Base-by-base conservation (phyloP, 2,797 vertebrate species). In the Dryobates pubescens region DNA sequence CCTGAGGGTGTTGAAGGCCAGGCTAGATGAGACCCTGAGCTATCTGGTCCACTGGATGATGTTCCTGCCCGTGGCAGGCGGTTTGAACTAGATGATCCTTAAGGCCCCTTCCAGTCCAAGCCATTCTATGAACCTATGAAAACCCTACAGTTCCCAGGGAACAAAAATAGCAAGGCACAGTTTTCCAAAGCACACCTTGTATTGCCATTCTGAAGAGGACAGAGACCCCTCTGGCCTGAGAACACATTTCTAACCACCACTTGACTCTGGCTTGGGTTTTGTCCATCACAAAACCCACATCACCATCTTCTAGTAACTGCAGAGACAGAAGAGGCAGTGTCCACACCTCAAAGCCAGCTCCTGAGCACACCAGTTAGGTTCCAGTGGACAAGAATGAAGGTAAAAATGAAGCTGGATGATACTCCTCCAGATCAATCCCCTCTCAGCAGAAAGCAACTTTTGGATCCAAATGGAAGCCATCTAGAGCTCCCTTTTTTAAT, bases 341-440 rank as follows among this genome's bases (percentile, higher is more conserved):
- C 79, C 65, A 53, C 18, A 26, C 53, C 68, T 43, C 71, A 49
- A 63, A 53, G 13, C 32, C 78, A 34, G 51, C 61, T 76, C 24
- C 82, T 32, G 2, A 2, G 11, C 34, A 8, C 54, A 22, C 23
- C 78, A 62, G 23, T 29, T 26, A 15, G 24, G 5, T 43, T 26
- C 64, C 26, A 15, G 18, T 2, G 13, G 38, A 4, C 24, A 47
- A 61, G 10, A 78, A 10, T 8, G 59, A 51, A 45, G 1, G 5
- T 29, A 38, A 47, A 47, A 43, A 6, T 2, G 41, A 27, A 77
- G 43, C 30, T 34, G 64, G 15, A 26, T 2, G 3, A 26, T 3
- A 3, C 13, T 74, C n/a, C 51, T 12, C 27, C 17, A 73, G 7
- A 38, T n/a, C 0, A 0, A 16, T 13, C 32, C 29, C 30, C 26